Evolutionary conservation across 2,113 vertebrate genomes (phyloP), one percentile per base, ranked within the genome.

Genomic region (Excalfactoria chinensis): DNA sequence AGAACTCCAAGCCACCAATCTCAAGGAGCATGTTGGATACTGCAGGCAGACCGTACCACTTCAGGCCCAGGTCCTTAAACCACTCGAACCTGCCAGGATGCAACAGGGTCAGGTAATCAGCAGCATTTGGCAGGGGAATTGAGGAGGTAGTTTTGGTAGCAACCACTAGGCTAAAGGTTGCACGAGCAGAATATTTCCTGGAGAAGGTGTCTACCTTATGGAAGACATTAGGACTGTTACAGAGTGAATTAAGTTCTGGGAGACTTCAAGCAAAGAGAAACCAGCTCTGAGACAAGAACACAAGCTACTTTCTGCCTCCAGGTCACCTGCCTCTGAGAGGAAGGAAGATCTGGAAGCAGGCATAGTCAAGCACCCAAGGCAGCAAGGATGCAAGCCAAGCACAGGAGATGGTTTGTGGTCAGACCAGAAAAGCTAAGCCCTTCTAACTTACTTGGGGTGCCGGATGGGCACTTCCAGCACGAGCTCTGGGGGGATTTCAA

Each of bases 1-100:
- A 98, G 96, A 99, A 99, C 97, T 99, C 99, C 96, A 99, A 87
- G 77, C 99, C 99, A 0, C 99, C 99, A 0, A 99, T 97, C 97
- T 99, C 99, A 7, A 99, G 97, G n/a, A 99, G 97, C 99, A 99
- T 99, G 98, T 98, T 99, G 80, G 99, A 98, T 32, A 99, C 99
- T 0, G 99, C 99, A 0, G 99, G 99, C 81, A 99, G 97, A 32
- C 98, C 97, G 0, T 99, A 99, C 99, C 99, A 99, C 97, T 99
- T 99, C 90, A 99, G 98, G 3, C 98, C 98, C 93, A 99, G 97
- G 23, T 99, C 99, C 95, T 98, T 98, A 90, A 99, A 99, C 99
- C 99, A 99, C 46, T 98, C 98, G 20, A 98, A 98, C 98, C 99
- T 99, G 96, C 17, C 34, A 0, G 59, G 58, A 28, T 7, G 68